A percentile compares a stretch with the other conserved stretches of the same genome.
phyloP scores from a whole-genome alignment of 2,888 invertebrate genomes.

The Salpingus planirostris region DNA sequence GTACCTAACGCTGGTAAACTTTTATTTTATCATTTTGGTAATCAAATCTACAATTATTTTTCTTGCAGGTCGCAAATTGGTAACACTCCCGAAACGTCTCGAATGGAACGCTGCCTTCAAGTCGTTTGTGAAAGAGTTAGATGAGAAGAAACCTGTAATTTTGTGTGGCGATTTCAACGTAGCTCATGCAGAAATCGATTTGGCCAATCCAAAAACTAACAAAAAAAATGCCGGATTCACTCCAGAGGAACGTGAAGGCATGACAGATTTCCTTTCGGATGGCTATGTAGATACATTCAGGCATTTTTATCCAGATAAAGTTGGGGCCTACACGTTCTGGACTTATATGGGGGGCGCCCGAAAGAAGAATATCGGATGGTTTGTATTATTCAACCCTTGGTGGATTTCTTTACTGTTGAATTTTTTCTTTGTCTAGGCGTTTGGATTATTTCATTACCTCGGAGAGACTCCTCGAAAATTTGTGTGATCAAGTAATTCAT shows the following conservation, averaged over 20 bases:
- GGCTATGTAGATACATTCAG: conserved; percentile 88
- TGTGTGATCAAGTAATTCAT: conserved; percentile 82
- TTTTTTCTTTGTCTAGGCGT: conserved; percentile 56
- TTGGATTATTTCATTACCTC: conserved; percentile 93
- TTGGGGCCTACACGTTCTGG: conserved; percentile 89
- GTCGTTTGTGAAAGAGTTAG: conserved; percentile 67
- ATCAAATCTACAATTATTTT: background rate
- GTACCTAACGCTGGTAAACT: conserved; percentile 74
- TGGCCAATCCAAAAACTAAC: conserved; percentile 90
- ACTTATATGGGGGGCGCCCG: conserved; percentile 84
- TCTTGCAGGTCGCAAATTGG: conserved; percentile 64
- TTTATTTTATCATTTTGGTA: too few species aligned
- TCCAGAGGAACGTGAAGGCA: conserved; percentile 83
- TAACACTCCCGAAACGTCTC: conserved; percentile 77
- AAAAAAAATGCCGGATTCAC: conserved; percentile 93
- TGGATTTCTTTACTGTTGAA: conserved; percentile 5
- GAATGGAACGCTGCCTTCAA: conserved; percentile 85
- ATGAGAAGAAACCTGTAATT: conserved; percentile 86
- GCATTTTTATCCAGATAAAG: conserved; percentile 73
- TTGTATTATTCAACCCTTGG: conserved; percentile 27
- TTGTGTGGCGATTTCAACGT: conserved; percentile 97
- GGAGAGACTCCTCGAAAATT: conserved; percentile 60
- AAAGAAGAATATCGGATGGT: conserved; percentile 92
- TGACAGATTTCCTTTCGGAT: conserved; percentile 70
- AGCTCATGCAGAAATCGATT: conserved; percentile 89